Conservation (phyloP, 2,113 vertebrate species). For the Falco punctatus region DNA sequence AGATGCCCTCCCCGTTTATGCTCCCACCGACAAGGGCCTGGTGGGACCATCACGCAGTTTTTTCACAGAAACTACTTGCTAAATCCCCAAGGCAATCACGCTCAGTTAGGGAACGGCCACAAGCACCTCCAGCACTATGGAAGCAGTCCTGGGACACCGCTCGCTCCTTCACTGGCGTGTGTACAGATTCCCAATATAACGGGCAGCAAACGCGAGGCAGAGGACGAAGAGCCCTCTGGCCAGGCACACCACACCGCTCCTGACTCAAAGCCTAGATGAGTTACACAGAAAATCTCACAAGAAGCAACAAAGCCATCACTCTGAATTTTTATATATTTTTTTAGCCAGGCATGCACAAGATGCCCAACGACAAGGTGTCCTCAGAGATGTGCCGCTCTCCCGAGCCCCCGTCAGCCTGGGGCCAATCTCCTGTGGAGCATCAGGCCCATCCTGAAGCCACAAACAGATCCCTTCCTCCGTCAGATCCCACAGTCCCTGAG, state of each 20-base stretch:
- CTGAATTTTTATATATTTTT: background rate
- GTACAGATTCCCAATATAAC: background rate
- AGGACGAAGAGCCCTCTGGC: background rate
- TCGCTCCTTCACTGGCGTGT: background rate
- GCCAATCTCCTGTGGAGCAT: background rate
- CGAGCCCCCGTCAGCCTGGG: background rate
- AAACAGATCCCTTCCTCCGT: background rate
- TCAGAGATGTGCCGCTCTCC: background rate
- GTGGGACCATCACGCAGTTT: rapidly evolving
- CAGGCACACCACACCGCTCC: background rate
- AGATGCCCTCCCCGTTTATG: rapidly evolving
- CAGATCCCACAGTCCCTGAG: rapidly evolving
- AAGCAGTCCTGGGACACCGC: background rate
- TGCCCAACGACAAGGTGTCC: rapidly evolving
- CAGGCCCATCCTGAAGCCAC: background rate
- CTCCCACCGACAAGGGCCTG: background rate
- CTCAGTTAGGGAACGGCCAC: background rate
- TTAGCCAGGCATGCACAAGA: background rate
- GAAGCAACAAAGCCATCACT: background rate
- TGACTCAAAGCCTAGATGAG: background rate
- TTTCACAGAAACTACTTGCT: background rate
- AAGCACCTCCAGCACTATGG: background rate
- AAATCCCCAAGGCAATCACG: background rate
- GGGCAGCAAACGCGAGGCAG: rapidly evolving
- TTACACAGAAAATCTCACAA: background rate